Conservation (phyloP, 2,797 vertebrate species). For the Paguma larvata region DNA sequence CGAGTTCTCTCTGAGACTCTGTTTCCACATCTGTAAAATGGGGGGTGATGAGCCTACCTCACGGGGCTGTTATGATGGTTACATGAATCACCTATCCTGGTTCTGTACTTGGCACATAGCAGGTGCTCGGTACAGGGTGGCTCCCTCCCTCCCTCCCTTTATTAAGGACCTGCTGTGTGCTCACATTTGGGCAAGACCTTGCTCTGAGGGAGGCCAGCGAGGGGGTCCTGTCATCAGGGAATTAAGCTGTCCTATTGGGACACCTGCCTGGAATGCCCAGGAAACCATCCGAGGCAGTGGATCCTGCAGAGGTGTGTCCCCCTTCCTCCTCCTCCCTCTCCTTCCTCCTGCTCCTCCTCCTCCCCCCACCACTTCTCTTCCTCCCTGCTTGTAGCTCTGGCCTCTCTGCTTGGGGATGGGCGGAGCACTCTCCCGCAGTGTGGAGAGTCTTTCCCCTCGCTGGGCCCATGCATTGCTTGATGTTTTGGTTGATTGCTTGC, state of each 20-base stretch:
- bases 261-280: background rate
- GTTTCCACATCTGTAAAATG: conserved; percentile 58
- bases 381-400: background rate
- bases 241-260: background rate
- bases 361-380: background rate
- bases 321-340: fast-evolving
- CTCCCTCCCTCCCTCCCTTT: background rate
- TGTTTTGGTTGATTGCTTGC: background rate
- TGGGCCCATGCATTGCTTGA: background rate
- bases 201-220: background rate
- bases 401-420: background rate
- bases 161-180: background rate
- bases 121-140: background rate
- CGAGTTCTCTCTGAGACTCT: background rate
- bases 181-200: background rate
- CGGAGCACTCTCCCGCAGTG: background rate
- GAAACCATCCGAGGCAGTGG: background rate
- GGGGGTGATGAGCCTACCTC: conserved; percentile 33
- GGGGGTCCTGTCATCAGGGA: background rate
- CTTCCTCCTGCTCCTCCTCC: background rate
- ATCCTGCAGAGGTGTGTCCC: fast-evolving
- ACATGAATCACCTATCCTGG: background rate
- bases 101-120: background rate
- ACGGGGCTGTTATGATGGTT: background rate
- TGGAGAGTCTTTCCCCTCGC: background rate